phyloP scores from a whole-genome alignment of 2,888 invertebrate species.

The Thera obeliscata region DNA sequence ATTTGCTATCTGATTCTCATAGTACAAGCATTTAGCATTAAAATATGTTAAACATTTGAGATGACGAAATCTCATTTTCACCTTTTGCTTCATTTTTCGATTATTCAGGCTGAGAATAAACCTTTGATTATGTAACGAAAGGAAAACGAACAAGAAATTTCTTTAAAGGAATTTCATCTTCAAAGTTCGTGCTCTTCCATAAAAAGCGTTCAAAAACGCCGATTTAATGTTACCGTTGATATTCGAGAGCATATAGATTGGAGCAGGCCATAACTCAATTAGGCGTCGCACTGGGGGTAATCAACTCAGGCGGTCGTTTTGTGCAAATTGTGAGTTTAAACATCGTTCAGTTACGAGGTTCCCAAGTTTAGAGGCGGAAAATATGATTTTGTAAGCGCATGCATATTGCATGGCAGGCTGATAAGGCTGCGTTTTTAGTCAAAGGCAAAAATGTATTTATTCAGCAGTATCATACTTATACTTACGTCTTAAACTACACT shows the following conservation, averaged over 20 bases:
- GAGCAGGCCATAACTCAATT: slow-evolving; percentile 37
- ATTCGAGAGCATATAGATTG: slow-evolving; percentile 28
- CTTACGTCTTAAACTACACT: no score
- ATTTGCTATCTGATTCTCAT: no score
- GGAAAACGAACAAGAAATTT: not conserved
- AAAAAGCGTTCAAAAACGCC: slow-evolving; percentile 13
- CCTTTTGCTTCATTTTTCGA: not conserved
- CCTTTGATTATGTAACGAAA: not conserved
- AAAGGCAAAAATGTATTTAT: no score
- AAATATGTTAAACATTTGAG: no score
- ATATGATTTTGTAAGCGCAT: not conserved
- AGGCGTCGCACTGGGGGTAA: slow-evolving; percentile 29
- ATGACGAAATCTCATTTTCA: not conserved
- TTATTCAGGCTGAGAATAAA: no score
- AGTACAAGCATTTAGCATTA: no score
- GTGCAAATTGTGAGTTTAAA: slow-evolving; percentile 36
- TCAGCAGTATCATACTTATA: no score
- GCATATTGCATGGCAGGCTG: not conserved
- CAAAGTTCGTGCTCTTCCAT: slow-evolving; percentile 23
- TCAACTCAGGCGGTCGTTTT: slow-evolving; percentile 33
- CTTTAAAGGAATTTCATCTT: slow-evolving; percentile 3
- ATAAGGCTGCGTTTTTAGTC: not conserved
- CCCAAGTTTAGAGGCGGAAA: slow-evolving; percentile 3
- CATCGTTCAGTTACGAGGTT: slow-evolving; percentile 31
- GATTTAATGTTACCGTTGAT: slow-evolving; percentile 26